Conservation (phyloP, 2,113 vertebrate genomes). For the Pteropus alecto region DNA sequence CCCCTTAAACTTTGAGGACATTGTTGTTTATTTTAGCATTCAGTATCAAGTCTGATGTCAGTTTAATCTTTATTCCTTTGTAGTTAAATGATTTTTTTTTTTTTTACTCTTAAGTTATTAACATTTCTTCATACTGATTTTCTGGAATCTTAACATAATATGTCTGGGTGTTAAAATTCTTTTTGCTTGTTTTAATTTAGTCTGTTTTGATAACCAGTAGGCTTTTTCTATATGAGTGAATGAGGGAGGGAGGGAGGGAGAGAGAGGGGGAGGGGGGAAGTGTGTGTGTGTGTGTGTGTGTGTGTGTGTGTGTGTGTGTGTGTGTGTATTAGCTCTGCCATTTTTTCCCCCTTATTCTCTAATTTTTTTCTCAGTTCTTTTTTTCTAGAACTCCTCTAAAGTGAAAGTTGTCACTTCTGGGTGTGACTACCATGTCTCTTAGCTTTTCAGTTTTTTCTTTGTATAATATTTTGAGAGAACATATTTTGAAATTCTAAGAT, state of each 20-base stretch:
- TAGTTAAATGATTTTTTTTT: background rate
- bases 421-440: background rate
- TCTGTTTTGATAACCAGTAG: constrained; percentile 2
- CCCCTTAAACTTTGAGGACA: background rate
- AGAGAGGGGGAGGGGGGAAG: too few relatives aligned
- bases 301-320: background rate
- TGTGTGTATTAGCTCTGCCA: background rate
- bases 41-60: constrained; percentile 62
- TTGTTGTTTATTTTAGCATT: constrained; percentile 52
- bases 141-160: background rate
- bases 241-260: too few relatives aligned
- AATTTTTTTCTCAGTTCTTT: background rate
- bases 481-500: constrained; percentile 32
- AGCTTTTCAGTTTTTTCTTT: constrained; percentile 8
- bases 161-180: background rate
- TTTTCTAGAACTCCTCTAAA: background rate
- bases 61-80: constrained; percentile 51
- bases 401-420: background rate
- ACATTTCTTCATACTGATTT: background rate
- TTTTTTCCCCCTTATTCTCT: background rate
- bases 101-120: background rate
- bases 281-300: too few relatives aligned
- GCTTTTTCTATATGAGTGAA: background rate
- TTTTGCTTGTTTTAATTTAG: constrained; percentile 39
- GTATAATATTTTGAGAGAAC: background rate